A percentile compares a stretch with the other conserved stretches of the same genome.
Evolutionary conservation across 2,797 vertebrate genomes (phyloP).

Genomic region (Mareca penelope): DNA sequence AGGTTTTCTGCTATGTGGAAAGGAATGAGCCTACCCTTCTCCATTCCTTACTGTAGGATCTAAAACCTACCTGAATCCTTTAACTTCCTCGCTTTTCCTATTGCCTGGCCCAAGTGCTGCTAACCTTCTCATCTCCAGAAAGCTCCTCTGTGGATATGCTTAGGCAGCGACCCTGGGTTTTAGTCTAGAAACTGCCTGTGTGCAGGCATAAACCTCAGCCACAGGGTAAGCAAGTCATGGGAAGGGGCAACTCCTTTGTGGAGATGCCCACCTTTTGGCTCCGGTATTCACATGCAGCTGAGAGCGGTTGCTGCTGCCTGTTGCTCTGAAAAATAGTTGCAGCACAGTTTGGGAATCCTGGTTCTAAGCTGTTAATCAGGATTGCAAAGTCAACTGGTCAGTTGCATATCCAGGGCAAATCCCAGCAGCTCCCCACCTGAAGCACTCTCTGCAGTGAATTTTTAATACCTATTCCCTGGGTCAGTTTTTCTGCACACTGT

Average conservation of each 20-base stretch:
- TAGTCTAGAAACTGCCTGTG: neutral
- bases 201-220: neutral
- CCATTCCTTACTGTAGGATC: neutral
- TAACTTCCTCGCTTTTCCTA: neutral
- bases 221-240: neutral
- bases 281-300: neutral
- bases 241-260: neutral
- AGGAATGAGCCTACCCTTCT: neutral
- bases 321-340: neutral
- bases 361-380: neutral
- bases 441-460: neutral
- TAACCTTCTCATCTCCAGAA: neutral
- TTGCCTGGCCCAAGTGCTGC: neutral
- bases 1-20: neutral
- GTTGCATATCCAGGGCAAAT: neutral
- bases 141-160: neutral
- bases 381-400: neutral
- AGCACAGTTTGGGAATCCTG: neutral
- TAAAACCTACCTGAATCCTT: neutral
- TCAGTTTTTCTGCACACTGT: neutral
- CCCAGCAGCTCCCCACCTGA: neutral
- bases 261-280: neutral
- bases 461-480: neutral
- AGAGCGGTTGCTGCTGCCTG: rapidly evolving
- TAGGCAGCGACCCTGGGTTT: rapidly evolving